Base-by-base conservation (phyloP, 1,140 invertebrate species). In the Euschistus heros region DNA sequence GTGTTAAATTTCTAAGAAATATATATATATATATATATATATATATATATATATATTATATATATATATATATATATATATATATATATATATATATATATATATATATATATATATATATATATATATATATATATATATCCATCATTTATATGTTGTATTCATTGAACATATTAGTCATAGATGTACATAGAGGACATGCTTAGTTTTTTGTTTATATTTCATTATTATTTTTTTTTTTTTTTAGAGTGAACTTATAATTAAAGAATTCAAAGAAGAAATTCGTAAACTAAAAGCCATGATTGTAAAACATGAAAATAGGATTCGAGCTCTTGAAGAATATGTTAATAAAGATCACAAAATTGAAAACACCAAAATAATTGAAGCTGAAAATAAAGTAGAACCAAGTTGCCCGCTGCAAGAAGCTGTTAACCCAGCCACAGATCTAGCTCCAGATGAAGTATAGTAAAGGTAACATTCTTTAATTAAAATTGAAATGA, bases 261-360 rank as follows among this genome's bases (percentile, higher is more conserved):
- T 63, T 17, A 89, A 92, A 69, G 91, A 94, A 71, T 85, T 92
- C 67, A 80, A 84, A 33, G 86, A 89, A 70, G 90, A 93, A 74
- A 90, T 94, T 69, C 83, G 91, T 55, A 93, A 92, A 75, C 77
- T 97, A 65, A 97, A 97, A 75, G 86, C 91, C 3, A 89, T 95
- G 72, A 90, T 96, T 68, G 87, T 96, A 4, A 94, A 94, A 72
- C 94, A 97, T 73, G 94, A 97, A 76, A 92, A 92, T 69, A 82
- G 93, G 67, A 90, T 91, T 72, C 78, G 86, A 63, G 80, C 86
- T 15, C 73, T 91, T 13, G 88, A 91, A 72, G 82, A 84, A 24
- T 74, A 73, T 33, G 60, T 52, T 0, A 69, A 69, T 55, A 18
- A 27, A 18, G 18, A 60, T 14, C 44, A 62, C 63, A 57, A 57